Base-by-base conservation (phyloP, 2,797 vertebrate species). In the Sandelia bainsii region DNA sequence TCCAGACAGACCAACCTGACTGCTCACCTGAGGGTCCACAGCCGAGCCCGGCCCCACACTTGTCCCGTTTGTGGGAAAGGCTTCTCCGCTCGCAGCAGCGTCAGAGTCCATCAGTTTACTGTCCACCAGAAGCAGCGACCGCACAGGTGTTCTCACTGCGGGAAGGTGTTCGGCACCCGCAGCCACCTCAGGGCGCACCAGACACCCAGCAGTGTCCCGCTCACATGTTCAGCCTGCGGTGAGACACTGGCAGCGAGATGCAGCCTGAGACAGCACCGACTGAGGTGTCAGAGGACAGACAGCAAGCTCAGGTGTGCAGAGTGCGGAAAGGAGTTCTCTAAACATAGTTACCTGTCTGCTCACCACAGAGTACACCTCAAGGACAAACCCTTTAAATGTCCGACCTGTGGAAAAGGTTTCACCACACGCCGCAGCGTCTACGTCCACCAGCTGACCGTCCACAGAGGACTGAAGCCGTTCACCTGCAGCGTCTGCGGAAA, bases 401-500 rank as follows among this genome's bases (percentile, higher is more conserved):
- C 82, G 0, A 59, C 61, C 0, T 91, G 91, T 17, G 17, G 75
- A 8, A 73, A 81, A 53, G 60, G 71, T 0, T 92, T 91, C 67
- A 90, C 79, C 0, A 44, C 75, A 0, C 66, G 49, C 2, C 83
- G 64, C 52, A 79, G 81, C 8, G 64, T 86, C 8, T 77, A 42
- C 0, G 77, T 89, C 1, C 92, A 93, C 65, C 73, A 83, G 60
- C 72, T 69, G 48, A 90, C 71, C 0, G 81, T 91, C 3, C 89
- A 92, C 56, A 13, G 68, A 10, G 81, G 88, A 0, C 57, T 76
- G 16, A 69, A 51, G 46, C 83, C 85, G 0, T 89, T 87, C 14
- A 45, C 20, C 56, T 93, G 92, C 59, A 23, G 72, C 22, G 1
- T 84, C 34, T 93, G 92, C 48, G 25, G 66, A 29, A 91, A 85